phyloP scores from a whole-genome alignment of 1,140 invertebrate genomes.

The Ladona fulva region DNA sequence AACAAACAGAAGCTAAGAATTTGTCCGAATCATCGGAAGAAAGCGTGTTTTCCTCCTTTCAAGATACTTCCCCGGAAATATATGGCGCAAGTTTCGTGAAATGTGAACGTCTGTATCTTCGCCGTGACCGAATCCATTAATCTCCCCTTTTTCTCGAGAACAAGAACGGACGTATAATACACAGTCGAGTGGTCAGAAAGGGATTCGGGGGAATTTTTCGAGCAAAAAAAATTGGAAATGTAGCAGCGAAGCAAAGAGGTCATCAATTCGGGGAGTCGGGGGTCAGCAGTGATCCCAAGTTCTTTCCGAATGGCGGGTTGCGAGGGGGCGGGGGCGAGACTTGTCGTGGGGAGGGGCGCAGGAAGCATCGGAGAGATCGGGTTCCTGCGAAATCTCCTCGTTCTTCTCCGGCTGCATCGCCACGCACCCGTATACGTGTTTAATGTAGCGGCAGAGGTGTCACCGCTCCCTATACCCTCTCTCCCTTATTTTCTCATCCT shows the following conservation, averaged over 20 bases:
- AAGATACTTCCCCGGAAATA: neutral
- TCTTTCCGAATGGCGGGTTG: too few relatives aligned
- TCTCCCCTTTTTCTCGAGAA: neutral
- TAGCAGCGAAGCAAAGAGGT: neutral
- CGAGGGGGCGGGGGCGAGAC: too few relatives aligned
- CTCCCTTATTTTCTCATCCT: neutral
- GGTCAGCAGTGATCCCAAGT: neutral
- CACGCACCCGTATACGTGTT: neutral
- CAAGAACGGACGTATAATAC: constrained; percentile 5
- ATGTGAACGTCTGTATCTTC: neutral
- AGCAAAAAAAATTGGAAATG: neutral
- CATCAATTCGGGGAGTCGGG: neutral
- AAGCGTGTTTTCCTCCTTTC: neutral
- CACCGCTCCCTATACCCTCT: neutral
- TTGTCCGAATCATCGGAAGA: too few relatives aligned
- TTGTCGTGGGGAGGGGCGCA: neutral
- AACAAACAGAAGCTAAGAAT: too few relatives aligned
- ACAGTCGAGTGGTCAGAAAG: neutral
- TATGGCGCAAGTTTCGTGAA: neutral
- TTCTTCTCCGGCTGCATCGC: neutral
- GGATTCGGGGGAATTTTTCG: neutral
- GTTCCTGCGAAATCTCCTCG: neutral
- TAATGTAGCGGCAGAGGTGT: constrained; percentile 2
- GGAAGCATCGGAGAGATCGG: neutral
- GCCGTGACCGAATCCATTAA: neutral